Base-by-base conservation (phyloP, 2,113 vertebrate genomes). In the Gobio gobio region DNA sequence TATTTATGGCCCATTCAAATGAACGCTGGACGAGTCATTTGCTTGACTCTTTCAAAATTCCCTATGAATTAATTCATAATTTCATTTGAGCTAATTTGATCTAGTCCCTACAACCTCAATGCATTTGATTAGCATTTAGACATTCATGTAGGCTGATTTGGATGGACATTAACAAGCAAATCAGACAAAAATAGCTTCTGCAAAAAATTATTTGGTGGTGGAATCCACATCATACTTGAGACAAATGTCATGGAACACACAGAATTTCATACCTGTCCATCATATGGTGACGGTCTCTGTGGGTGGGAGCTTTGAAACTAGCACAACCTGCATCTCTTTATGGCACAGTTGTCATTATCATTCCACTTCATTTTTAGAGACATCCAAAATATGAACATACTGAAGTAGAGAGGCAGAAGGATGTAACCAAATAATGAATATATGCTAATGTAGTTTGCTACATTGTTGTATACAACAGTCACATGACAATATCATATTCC, bases 61-160 rank as follows among this genome's bases (percentile, higher is more conserved):
- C n/a, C n/a, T n/a, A n/a, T n/a, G n/a, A n/a, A n/a, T n/a, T n/a
- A n/a, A n/a, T n/a, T n/a, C n/a, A n/a, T n/a, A n/a, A n/a, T n/a
- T n/a, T n/a, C n/a, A n/a, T n/a, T n/a, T n/a, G n/a, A n/a, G n/a
- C n/a, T n/a, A n/a, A n/a, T n/a, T n/a, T n/a, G n/a, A n/a, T n/a
- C n/a, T n/a, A n/a, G n/a, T n/a, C n/a, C n/a, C n/a, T n/a, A n/a
- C n/a, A n/a, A n/a, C 24, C 64, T 33, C 22, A 20, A n/a, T 33
- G 76, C 12, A 77, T 76, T 63, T 33, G 43, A 66, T 77, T 45
- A 66, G n/a, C 22, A 68, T 66, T 70, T n/a, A 85, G n/a, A 84
- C 9, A 36, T 18, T 3, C 22, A 51, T 56, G 74, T 66, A 45
- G 24, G 45, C 18, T 18, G 68, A 58, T 83, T 59, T 36, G 10